Evolutionary conservation across 2,888 invertebrate genomes (phyloP), one percentile per base, ranked within the genome.

Genomic region (Gerris lacustris): DNA sequence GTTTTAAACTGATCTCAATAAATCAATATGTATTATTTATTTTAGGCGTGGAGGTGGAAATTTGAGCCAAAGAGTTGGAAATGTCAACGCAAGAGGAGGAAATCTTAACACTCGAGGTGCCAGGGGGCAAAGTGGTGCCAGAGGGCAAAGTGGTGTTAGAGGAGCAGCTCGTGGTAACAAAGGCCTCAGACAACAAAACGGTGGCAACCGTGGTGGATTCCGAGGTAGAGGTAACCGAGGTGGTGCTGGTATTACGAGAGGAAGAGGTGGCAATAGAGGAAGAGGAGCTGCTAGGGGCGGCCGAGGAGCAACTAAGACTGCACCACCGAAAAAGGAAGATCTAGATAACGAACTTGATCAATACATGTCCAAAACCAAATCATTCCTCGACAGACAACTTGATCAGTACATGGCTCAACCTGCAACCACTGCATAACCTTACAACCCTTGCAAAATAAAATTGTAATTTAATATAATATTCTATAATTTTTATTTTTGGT

Each of bases 341-440:
- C 72, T 76, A 6, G 76, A 76, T 67, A 71, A 71, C 64, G 76
- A 76, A 62, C 71, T 76, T 31, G 76, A 76, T 68, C 74, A 75
- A 45, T 76, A 76, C 67, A 76, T 76, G 76, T 72, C 75, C 6
- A 70, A 72, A 2, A 75, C 73, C 44, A 72, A 73, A 69, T 72
- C 73, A 5, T 47, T 64, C 15, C 72, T 74, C 6, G 74, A 75
- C 67, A 74, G 73, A 70, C 73, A 75, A 69, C 64, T 73, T 6
- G 75, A 75, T 67, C 66, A 67, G 17, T 74, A 73, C 70, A 74
- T 74, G 75, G 71, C 63, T 63, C 72, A 72, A 45, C 17, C 47
- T 11, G 11, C 55, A 55, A 15, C 55, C 55, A 55, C 55, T 2
- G 55, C 55, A 11, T 55, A 15, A 70, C 45, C 62, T n/a, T n/a